Evolutionary conservation across 1,140 invertebrate species (phyloP).

Genomic region (Hermatobates lingyangjiaoensis): DNA sequence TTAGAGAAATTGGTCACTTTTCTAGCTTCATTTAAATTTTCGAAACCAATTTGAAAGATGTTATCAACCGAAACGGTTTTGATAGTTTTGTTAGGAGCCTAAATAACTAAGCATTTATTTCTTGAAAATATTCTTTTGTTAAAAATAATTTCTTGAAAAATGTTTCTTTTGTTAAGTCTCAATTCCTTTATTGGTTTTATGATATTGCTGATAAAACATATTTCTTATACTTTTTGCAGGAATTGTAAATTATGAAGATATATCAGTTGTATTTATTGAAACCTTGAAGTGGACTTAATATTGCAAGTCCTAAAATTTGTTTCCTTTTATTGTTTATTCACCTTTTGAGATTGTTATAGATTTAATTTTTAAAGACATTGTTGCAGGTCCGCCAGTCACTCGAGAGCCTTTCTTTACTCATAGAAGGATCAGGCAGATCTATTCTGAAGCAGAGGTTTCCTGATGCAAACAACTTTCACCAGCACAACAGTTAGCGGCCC

Average conservation of each 20-base stretch:
- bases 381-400: slow-evolving; percentile 13
- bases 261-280: not conserved
- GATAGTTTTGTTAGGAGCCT: too few relatives aligned
- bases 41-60: too few relatives aligned
- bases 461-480: not conserved
- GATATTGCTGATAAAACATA: not conserved
- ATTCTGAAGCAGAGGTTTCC: not conserved
- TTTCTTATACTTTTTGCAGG: not conserved
- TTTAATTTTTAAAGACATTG: not conserved
- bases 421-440: slow-evolving; percentile 7
- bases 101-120: too few relatives aligned
- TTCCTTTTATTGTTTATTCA: not conserved
- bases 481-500: slow-evolving; percentile 8
- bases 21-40: too few relatives aligned
- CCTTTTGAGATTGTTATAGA: not conserved
- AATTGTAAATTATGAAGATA: not conserved
- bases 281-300: not conserved
- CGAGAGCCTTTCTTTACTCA: slow-evolving; percentile 12
- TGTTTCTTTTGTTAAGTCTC: too few relatives aligned
- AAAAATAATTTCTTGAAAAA: too few relatives aligned
- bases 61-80: too few relatives aligned
- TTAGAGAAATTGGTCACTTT: too few relatives aligned
- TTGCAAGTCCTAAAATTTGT: not conserved
- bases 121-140: too few relatives aligned
- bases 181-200: too few relatives aligned